Base-by-base conservation (phyloP, 2,888 invertebrate genomes). In the Drosophila pseudotalamancana region DNA sequence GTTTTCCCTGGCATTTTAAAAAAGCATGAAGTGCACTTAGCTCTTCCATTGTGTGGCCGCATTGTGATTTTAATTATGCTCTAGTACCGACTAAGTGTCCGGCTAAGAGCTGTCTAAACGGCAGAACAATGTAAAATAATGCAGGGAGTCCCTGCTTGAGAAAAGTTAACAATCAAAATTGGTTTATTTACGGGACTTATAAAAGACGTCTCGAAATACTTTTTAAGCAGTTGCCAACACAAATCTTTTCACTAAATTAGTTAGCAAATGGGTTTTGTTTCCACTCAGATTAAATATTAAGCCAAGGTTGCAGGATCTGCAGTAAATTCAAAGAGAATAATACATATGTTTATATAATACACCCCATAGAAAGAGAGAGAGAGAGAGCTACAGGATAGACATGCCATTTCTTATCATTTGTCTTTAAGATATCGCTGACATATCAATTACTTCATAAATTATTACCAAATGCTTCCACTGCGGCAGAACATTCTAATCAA, bases 1-100 rank as follows among this genome's bases (percentile, higher is more conserved):
- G 77, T 80, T 62, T 64, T 31, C 19, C 39, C 42, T 23, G 51
- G 64, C 76, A 75, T 67, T 77, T 73, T 68, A 66, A 59, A 60
- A 79, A 66, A 70, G 77, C 67, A 69, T 49, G 55, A 77, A 81
- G 77, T 81, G 84, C 80, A 77, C 81, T 83, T 70, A 54, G 48
- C 56, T 46, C 45, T 57, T 57, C 32, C 63, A 74, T 76, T 79
- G 71, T 77, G 53, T 55, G 68, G 67, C 57, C 53, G 68, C 74
- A 77, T 81, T 81, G 84, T 81, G 73, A 61, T 69, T 68, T 84
- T 84, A 84, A 81, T 84, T 81, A 80, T 69, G 63, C 50, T 65
- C 68, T 64, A 61, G 61, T 61, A 42, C 65, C 56, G 68, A 29
- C 79, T 74, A 74, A 83, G 74, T 73, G 73, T 40, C 43, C 29